phyloP scores from a whole-genome alignment of 2,797 vertebrate species.

The Eleutherodactylus coqui region DNA sequence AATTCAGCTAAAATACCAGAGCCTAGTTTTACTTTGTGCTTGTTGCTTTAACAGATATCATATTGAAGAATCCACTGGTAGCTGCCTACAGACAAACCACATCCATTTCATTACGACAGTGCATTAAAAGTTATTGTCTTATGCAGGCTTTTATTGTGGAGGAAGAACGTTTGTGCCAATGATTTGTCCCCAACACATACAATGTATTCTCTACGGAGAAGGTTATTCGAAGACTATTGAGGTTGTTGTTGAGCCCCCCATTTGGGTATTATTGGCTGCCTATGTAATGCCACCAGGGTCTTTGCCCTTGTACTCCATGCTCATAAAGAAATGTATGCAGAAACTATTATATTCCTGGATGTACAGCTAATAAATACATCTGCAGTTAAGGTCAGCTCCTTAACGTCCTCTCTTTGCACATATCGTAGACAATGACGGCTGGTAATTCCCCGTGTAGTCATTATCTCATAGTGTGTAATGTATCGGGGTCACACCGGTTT shows the following conservation, averaged over 20 bases:
- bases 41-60: no score
- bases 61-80: not conserved
- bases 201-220: no score
- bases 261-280: not conserved
- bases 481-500: not conserved
- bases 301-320: not conserved
- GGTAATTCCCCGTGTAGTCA: not conserved
- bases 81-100: not conserved
- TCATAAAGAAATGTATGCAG: not conserved
- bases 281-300: not conserved
- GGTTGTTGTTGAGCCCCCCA: not conserved
- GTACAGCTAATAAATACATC: not conserved
- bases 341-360: not conserved
- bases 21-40: not conserved
- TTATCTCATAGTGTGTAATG: not conserved
- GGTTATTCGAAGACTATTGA: not conserved
- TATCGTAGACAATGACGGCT: not conserved
- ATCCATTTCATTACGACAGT: not conserved
- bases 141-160: not conserved
- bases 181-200: not conserved
- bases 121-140: not conserved
- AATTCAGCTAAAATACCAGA: no score
- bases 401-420: not conserved
- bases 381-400: not conserved
- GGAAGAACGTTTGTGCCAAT: not conserved